These are phyloP conservation scores for Furcifer pardalis DNA, from an alignment of 2,797 vertebrate species.

Conservation along the genomic window DNA sequence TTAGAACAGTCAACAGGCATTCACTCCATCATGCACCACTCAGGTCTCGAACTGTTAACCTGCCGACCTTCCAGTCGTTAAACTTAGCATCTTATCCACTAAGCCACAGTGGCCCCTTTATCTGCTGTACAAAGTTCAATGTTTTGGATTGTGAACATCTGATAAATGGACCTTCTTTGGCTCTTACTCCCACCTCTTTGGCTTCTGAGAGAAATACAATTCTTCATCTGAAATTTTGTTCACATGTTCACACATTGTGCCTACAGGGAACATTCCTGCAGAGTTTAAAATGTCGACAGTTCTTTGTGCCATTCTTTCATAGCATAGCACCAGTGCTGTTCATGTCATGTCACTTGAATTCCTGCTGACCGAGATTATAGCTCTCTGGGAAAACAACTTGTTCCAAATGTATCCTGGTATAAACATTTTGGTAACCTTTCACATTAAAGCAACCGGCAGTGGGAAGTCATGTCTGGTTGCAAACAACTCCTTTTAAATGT, in stretches of 20 bases:
- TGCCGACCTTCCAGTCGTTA: too few species aligned
- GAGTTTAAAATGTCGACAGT: slow-evolving; percentile 61
- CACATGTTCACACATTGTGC: slow-evolving; percentile 35
- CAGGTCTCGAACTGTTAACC: too few species aligned
- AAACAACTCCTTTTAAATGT: slow-evolving; percentile 50
- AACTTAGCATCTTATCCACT: too few species aligned
- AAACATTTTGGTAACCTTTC: slow-evolving; percentile 61
- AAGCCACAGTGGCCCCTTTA: too few species aligned
- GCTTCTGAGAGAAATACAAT: slow-evolving; percentile 52
- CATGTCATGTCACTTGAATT: slow-evolving; percentile 60
- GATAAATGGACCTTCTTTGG: not conserved
- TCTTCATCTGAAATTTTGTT: slow-evolving; percentile 35
- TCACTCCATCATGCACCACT: too few species aligned
- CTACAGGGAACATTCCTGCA: slow-evolving; percentile 16
- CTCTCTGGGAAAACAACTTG: slow-evolving; percentile 68
- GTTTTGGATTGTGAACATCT: not conserved
- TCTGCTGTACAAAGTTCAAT: not conserved
- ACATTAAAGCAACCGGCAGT: slow-evolving; percentile 45
- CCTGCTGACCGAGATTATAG: slow-evolving; percentile 67
- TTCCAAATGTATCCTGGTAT: slow-evolving; percentile 64
- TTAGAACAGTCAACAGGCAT: too few species aligned
- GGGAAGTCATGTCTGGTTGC: slow-evolving; percentile 47
- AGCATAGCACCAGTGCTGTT: slow-evolving; percentile 47
- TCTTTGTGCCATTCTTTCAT: slow-evolving; percentile 56
- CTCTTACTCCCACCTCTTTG: not conserved